These are phyloP conservation scores for Okapia johnstoni DNA, from an alignment of 2,113 vertebrate species.

Conservation along the genomic window DNA sequence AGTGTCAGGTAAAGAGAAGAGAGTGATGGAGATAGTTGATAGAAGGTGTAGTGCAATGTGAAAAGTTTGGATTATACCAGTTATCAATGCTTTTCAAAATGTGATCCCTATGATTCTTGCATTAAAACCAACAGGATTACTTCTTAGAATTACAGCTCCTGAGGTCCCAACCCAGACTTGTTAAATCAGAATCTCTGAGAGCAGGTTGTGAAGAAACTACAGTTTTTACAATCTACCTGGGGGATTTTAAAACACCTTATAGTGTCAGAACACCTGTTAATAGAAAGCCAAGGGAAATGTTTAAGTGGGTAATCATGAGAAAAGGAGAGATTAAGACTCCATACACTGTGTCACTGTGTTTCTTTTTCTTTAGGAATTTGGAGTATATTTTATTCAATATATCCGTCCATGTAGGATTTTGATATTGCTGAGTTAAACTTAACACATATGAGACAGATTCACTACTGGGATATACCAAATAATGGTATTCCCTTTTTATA, in stretches of 20 bases:
- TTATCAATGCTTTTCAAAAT: neutral
- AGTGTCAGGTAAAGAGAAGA: neutral
- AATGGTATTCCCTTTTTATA: slow-evolving; percentile 37
- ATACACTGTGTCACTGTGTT: neutral
- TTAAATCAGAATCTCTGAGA: neutral
- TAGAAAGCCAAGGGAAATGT: neutral
- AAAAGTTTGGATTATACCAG: neutral
- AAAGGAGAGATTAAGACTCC: neutral
- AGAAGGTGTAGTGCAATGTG: neutral
- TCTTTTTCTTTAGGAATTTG: slow-evolving; percentile 18
- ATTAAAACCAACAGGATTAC: neutral
- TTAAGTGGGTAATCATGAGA: neutral
- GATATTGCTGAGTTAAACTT: slow-evolving; percentile 28
- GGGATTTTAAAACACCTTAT: neutral
- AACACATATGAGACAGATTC: slow-evolving; percentile 19
- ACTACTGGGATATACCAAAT: neutral
- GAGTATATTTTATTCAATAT: neutral
- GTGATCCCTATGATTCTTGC: neutral
- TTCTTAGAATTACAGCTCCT: neutral
- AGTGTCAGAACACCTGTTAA: neutral
- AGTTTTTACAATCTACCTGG: neutral
- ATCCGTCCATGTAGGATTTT: neutral
- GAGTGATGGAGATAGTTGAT: neutral
- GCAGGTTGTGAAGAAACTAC: neutral
- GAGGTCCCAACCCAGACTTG: neutral